A percentile compares a stretch with the other conserved stretches of the same genome.
Evolutionary conservation across 2,113 vertebrate genomes (phyloP).

Genomic region (Lathamus discolor): DNA sequence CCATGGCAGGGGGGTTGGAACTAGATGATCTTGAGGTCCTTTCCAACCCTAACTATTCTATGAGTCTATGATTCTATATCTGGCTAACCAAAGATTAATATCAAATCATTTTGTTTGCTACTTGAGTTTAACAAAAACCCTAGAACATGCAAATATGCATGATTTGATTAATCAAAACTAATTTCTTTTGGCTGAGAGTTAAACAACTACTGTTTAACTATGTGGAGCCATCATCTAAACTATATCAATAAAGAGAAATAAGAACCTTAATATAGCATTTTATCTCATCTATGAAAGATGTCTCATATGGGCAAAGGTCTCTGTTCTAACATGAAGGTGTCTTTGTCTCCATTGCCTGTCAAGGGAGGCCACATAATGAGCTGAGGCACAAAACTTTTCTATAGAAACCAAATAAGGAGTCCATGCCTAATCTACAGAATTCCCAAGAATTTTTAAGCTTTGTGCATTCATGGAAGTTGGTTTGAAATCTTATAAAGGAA

Average conservation of each 20-base stretch:
- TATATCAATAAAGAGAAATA: neutral
- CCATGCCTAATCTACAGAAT: neutral
- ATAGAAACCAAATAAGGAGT: neutral
- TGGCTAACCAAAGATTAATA: neutral
- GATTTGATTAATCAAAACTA: neutral
- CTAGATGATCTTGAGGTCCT: too few relatives aligned
- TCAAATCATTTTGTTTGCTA: neutral
- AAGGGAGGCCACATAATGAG: neutral
- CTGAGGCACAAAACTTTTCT: neutral
- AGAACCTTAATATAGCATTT: neutral
- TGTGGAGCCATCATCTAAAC: neutral
- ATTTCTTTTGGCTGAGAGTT: neutral
- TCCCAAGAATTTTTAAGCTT: neutral
- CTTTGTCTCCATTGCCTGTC: neutral
- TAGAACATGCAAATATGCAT: neutral
- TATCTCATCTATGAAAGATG: neutral
- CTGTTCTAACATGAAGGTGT: neutral
- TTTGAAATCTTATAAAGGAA: neutral
- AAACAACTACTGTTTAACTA: neutral
- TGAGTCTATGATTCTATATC: neutral
- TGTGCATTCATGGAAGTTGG: neutral
- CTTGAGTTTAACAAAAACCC: neutral
- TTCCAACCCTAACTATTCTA: too few relatives aligned
- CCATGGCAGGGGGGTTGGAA: too few relatives aligned
- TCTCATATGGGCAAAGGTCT: neutral